Evolutionary conservation across 1,140 invertebrate genomes (phyloP).

Genomic region (Musca domestica): DNA sequence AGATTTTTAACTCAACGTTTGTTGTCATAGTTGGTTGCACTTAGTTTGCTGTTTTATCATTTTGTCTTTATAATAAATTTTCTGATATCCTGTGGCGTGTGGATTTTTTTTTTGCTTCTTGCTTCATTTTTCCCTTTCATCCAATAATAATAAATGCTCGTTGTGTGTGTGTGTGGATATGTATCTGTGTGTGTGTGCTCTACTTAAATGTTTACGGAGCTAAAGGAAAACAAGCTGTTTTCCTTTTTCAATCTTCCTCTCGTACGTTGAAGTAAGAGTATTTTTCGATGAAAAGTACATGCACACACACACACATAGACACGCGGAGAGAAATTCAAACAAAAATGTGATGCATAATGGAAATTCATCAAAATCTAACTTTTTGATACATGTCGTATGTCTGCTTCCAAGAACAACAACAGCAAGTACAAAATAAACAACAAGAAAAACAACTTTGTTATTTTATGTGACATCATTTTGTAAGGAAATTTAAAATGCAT

Average conservation of each 20-base stretch:
- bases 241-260: not conserved
- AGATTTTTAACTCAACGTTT: no score
- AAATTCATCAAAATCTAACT: constrained; percentile 19
- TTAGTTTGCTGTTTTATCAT: not conserved
- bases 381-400: not conserved
- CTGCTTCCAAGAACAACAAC: not conserved
- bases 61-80: constrained; percentile 9
- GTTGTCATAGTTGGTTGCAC: no score
- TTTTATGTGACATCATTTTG: constrained; percentile 10
- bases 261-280: no score
- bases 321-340: not conserved
- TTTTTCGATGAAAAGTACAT: no score
- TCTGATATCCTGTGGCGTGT: constrained; percentile 19
- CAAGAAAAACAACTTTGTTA: not conserved
- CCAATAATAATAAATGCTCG: constrained; percentile 10
- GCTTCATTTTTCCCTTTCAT: constrained; percentile 5
- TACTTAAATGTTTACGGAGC: constrained; percentile 7
- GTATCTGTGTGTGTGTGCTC: constrained; percentile 1
- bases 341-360: not conserved
- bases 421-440: not conserved
- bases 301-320: not conserved
- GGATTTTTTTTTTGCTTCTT: not conserved
- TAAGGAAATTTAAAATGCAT: constrained; percentile 9
- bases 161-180: constrained; percentile 1
- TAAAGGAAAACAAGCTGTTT: not conserved